Evolutionary conservation across 1,140 invertebrate genomes (phyloP).

Genomic region (Brachionus rotundiformis): DNA sequence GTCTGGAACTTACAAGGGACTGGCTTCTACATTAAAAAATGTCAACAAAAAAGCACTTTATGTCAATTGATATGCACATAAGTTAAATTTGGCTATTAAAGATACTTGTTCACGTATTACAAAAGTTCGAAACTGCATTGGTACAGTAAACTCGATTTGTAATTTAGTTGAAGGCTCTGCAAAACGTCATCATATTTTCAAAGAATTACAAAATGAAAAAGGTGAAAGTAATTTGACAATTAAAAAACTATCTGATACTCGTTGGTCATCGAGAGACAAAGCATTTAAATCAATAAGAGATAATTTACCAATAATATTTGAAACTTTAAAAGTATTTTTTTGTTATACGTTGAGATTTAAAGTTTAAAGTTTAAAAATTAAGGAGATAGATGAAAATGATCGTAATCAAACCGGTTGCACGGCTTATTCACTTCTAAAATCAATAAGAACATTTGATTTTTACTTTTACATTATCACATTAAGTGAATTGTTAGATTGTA

Average conservation of each 20-base stretch:
- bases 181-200: slow-evolving; percentile 38
- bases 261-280: slow-evolving; percentile 11
- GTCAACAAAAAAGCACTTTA: background rate
- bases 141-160: slow-evolving; percentile 18
- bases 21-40: background rate
- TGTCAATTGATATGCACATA: slow-evolving; percentile 37
- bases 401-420: background rate
- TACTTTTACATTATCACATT: background rate
- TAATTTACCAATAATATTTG: background rate
- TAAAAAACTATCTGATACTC: slow-evolving; percentile 17
- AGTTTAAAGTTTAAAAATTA: background rate
- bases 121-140: slow-evolving; percentile 27
- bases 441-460: slow-evolving; percentile 34
- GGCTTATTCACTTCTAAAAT: background rate
- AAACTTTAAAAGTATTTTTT: slow-evolving; percentile 9
- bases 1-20: background rate
- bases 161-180: slow-evolving; percentile 34
- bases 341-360: background rate
- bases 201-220: slow-evolving; percentile 12
- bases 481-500: background rate
- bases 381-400: slow-evolving; percentile 15
- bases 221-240: background rate
- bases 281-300: slow-evolving; percentile 2
- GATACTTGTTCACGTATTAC: background rate
- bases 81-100: background rate